phyloP scores from a whole-genome alignment of 2,797 vertebrate genomes.

The Staurois parvus region DNA sequence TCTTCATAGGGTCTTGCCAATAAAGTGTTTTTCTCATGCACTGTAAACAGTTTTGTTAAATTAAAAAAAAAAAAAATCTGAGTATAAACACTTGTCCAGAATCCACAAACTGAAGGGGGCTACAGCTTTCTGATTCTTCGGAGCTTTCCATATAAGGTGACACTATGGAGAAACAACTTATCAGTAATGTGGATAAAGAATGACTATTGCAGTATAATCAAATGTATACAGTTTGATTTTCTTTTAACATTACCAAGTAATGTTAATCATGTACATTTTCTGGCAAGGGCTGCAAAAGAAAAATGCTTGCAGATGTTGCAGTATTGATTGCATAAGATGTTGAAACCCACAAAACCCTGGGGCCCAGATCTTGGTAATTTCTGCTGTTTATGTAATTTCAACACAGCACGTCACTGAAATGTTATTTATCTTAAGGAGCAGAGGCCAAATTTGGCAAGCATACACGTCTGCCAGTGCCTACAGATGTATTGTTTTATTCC shows the following conservation, averaged over 20 bases:
- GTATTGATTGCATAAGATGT: constrained; percentile 76
- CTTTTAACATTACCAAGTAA: constrained; percentile 69
- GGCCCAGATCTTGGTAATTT: constrained; percentile 74
- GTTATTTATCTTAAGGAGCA: constrained; percentile 82
- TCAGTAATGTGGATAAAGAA: constrained; percentile 66
- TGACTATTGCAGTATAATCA: constrained; percentile 78
- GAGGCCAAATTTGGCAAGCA: constrained; percentile 75
- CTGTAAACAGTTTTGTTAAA: constrained; percentile 6
- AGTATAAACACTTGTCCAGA: constrained; percentile 74
- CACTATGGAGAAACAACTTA: constrained; percentile 58
- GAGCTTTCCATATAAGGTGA: constrained; percentile 77
- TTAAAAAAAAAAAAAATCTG: constrained; percentile 59
- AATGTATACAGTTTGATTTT: constrained; percentile 71
- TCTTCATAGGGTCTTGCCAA: neutral
- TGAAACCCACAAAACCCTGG: constrained; percentile 71
- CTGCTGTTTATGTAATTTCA: constrained; percentile 86
- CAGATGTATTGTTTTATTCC: constrained; percentile 77
- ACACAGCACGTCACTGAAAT: constrained; percentile 75
- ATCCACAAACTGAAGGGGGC: constrained; percentile 65
- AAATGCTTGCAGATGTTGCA: constrained; percentile 79
- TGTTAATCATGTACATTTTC: constrained; percentile 70
- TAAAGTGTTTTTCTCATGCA: neutral
- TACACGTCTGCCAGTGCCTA: constrained; percentile 74
- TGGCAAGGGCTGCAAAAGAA: constrained; percentile 75
- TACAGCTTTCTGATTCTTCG: constrained; percentile 70